Percentiles rank a stretch among this genome's conserved stretches.
Conservation (phyloP, 2,888 invertebrate genomes). For the Sinotaia quadrata region DNA sequence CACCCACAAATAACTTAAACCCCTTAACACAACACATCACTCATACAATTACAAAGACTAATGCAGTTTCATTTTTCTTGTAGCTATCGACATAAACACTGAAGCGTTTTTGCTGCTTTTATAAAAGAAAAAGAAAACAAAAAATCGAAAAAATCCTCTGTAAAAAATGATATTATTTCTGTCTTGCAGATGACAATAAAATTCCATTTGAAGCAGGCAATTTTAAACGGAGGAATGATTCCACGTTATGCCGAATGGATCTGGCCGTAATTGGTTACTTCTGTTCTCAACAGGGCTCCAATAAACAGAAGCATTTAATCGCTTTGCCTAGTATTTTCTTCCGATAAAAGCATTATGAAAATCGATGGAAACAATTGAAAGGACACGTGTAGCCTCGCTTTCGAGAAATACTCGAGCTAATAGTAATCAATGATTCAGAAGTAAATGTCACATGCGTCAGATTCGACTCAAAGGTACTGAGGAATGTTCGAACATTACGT, state of each 20-base stretch:
- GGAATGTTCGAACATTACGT: too few species aligned
- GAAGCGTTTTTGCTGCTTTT: too few species aligned
- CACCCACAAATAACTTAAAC: too few species aligned
- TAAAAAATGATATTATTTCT: constrained; percentile 1
- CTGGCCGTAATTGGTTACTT: constrained; percentile 26
- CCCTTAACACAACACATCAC: background rate
- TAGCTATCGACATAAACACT: background rate
- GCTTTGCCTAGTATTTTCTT: constrained; percentile 16
- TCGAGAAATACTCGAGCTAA: too few species aligned
- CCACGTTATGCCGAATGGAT: constrained; percentile 19
- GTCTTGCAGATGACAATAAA: constrained; percentile 2
- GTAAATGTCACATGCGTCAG: too few species aligned
- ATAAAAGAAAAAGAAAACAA: too few species aligned
- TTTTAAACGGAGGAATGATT: constrained; percentile 1
- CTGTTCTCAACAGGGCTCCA: constrained; percentile 8
- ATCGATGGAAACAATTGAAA: constrained; percentile 17
- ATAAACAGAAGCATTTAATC: constrained; percentile 1
- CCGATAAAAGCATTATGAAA: constrained; percentile 19
- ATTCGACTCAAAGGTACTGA: too few species aligned
- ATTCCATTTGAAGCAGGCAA: constrained; percentile 15
- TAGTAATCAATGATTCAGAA: too few species aligned
- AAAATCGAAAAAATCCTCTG: too few species aligned
- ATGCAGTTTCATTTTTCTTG: background rate
- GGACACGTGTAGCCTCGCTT: constrained; percentile 24
- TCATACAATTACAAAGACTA: background rate